phyloP scores from a whole-genome alignment of 2,888 invertebrate genomes.

The Apamea monoglypha region DNA sequence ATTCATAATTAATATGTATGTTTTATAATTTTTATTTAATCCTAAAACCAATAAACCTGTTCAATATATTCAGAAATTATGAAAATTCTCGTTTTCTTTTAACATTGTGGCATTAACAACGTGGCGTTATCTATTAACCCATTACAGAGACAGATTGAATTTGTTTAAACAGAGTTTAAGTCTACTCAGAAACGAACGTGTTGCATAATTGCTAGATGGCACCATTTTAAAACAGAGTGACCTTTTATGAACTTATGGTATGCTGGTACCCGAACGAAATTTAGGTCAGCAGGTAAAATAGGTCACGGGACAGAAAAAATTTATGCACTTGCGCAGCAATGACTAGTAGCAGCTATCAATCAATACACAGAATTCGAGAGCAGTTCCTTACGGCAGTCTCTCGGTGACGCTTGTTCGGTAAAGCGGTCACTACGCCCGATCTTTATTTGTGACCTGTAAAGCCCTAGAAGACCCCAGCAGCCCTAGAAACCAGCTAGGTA shows the following conservation, averaged over 20 bases:
- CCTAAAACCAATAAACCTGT: no score
- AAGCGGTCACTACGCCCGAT: not conserved
- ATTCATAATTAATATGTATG: no score
- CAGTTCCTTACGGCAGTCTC: not conserved
- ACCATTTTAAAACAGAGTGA: not conserved
- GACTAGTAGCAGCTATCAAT: not conserved
- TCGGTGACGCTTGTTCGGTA: not conserved
- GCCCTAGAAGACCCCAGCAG: no score
- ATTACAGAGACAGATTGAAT: no score
- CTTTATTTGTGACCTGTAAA: not conserved
- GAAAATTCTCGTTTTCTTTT: no score
- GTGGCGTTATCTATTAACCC: no score
- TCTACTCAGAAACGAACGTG: no score
- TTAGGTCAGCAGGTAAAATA: not conserved
- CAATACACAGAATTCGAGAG: conserved; percentile 11
- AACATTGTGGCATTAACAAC: no score
- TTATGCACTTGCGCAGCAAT: conserved; percentile 16
- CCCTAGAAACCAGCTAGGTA: not conserved
- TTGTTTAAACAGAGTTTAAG: no score
- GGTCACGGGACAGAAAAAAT: not conserved
- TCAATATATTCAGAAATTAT: no score
- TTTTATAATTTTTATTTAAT: no score
- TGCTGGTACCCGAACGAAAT: not conserved
- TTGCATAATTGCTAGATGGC: no score
- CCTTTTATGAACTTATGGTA: not conserved